These are phyloP conservation scores for Cotesia vestalis DNA, from an alignment of 1,140 invertebrate genomes.

Conservation along the genomic window DNA sequence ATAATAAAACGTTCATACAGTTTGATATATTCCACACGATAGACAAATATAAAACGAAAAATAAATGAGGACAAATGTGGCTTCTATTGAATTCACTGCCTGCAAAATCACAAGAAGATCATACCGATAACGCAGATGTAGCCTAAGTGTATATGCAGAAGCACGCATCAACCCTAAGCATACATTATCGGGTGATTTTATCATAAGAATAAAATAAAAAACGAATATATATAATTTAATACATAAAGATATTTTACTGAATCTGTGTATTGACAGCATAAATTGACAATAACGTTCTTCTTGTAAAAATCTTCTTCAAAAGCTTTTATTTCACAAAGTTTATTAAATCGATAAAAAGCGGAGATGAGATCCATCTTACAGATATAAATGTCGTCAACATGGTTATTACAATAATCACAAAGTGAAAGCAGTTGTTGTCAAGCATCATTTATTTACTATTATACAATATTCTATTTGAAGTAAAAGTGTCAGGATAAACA, in stretches of 20 bases:
- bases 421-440: background rate
- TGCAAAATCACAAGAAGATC: too few relatives aligned
- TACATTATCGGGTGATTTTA: slow-evolving; percentile 36
- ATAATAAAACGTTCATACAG: background rate
- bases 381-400: slow-evolving; percentile 2
- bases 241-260: background rate
- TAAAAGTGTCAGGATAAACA: slow-evolving; percentile 13
- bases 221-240: slow-evolving; percentile 2
- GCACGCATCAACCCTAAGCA: slow-evolving; percentile 44
- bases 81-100: background rate
- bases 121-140: slow-evolving; percentile 40
- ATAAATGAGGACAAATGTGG: slow-evolving; percentile 10
- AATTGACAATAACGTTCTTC: background rate
- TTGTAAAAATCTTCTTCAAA: too few relatives aligned
- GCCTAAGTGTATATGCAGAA: slow-evolving; percentile 55
- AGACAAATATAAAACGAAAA: too few relatives aligned
- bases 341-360: too few relatives aligned
- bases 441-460: slow-evolving; percentile 19
- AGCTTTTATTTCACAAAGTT: too few relatives aligned
- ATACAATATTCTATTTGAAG: background rate
- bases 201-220: slow-evolving; percentile 16
- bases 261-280: background rate
- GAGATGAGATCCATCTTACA: background rate
- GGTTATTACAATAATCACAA: background rate
- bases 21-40: background rate